A percentile compares a stretch with the other conserved stretches of the same genome.
phyloP scores from a whole-genome alignment of 2,113 vertebrate species.

The Burhinus bistriatus region DNA sequence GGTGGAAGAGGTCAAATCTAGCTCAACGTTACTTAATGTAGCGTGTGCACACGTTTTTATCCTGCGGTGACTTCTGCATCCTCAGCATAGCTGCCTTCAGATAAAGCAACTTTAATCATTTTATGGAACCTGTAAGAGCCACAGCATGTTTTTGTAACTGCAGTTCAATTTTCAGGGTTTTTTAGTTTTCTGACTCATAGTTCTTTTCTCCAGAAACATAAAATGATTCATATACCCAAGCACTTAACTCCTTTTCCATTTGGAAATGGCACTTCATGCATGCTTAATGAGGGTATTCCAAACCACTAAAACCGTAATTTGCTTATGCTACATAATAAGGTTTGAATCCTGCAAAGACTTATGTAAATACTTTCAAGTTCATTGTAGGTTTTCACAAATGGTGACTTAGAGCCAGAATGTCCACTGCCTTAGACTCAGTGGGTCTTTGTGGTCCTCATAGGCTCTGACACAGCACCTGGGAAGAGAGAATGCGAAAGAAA shows the following conservation, averaged over 20 bases:
- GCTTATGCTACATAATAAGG: background rate
- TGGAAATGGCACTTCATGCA: conserved; percentile 37
- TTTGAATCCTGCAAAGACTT: background rate
- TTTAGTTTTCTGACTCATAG: conserved; percentile 33
- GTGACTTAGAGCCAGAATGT: background rate
- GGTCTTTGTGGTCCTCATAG: background rate
- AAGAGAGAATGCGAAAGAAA: background rate
- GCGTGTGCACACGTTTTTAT: background rate
- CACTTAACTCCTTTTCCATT: conserved; percentile 25
- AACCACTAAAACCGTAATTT: conserved; percentile 17
- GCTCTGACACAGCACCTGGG: background rate
- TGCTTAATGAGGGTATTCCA: conserved; percentile 9
- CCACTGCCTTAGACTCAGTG: background rate
- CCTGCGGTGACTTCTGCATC: background rate
- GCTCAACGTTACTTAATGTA: background rate
- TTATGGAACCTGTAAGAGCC: background rate
- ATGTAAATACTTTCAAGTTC: background rate
- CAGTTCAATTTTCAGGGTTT: background rate
- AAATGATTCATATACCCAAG: conserved; percentile 44
- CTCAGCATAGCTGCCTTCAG: background rate
- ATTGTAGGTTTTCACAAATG: background rate
- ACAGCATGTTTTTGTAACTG: background rate
- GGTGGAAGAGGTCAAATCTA: background rate
- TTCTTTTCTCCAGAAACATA: conserved; percentile 8
- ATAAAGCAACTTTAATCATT: background rate